Conservation (phyloP, 2,797 vertebrate genomes). For the Cephalopachus bancanus region DNA sequence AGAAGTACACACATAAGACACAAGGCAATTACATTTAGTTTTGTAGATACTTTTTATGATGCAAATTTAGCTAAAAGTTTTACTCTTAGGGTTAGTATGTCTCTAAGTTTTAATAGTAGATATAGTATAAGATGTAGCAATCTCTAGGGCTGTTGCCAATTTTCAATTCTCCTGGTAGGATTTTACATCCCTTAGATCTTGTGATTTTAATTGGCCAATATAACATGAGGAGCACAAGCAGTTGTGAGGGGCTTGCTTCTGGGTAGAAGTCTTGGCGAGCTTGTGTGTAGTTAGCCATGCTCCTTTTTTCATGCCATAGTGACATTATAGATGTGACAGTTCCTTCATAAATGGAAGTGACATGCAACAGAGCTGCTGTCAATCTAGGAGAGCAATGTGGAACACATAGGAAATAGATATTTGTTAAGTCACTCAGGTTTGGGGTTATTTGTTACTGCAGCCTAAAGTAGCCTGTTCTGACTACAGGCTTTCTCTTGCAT, state of each 20-base stretch:
- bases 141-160: neutral
- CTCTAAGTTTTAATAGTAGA: neutral
- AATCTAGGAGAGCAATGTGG: neutral
- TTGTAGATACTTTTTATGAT: neutral
- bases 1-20: neutral
- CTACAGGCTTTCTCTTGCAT: neutral
- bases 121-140: neutral
- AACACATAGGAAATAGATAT: neutral
- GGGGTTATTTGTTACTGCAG: neutral
- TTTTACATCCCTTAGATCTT: neutral
- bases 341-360: neutral
- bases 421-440: neutral
- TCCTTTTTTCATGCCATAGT: neutral
- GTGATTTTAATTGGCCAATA: neutral
- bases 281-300: rapidly evolving
- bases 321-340: neutral
- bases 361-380: neutral
- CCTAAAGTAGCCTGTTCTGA: neutral
- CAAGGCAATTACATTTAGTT: neutral
- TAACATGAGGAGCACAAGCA: neutral
- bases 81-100: neutral
- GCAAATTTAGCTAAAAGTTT: neutral
- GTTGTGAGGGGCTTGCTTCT: neutral
- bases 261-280: neutral
- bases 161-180: neutral